These are phyloP conservation scores for Eudemis profundana DNA, from an alignment of 2,888 invertebrate genomes.

Conservation along the genomic window DNA sequence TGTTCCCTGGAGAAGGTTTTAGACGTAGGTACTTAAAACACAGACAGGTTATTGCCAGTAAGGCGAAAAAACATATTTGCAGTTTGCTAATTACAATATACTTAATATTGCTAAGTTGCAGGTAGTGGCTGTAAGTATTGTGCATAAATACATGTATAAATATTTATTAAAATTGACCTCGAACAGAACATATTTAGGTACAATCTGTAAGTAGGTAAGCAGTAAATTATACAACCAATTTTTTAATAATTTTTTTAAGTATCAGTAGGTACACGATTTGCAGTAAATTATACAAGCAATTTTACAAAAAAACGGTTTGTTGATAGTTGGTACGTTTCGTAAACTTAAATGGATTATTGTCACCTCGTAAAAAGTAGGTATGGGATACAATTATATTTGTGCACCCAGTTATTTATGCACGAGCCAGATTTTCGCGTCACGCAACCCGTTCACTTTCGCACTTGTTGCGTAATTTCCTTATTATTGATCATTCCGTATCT, in stretches of 20 bases:
- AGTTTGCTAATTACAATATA: background rate
- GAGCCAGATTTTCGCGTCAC: conserved; percentile 49
- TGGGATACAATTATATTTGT: conserved; percentile 11
- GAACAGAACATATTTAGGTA: background rate
- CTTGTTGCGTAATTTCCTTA: conserved; percentile 65
- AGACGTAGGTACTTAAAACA: no score
- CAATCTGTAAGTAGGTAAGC: background rate
- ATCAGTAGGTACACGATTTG: background rate
- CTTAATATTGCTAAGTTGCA: no score
- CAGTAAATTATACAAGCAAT: background rate
- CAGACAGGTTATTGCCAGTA: background rate
- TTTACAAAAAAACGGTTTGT: background rate
- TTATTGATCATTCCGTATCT: conserved; percentile 55
- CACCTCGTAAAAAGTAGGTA: conserved; percentile 10
- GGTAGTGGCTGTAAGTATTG: no score
- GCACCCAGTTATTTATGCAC: conserved; percentile 26
- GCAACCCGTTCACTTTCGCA: conserved; percentile 67
- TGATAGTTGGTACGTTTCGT: background rate
- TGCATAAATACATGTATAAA: no score
- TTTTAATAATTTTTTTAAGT: no score
- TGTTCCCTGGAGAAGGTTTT: background rate
- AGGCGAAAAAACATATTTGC: background rate
- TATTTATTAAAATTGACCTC: background rate
- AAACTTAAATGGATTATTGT: background rate
- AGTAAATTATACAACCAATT: background rate